Base-by-base conservation (phyloP, 2,888 invertebrate species). In the Drosophila histrio region DNA sequence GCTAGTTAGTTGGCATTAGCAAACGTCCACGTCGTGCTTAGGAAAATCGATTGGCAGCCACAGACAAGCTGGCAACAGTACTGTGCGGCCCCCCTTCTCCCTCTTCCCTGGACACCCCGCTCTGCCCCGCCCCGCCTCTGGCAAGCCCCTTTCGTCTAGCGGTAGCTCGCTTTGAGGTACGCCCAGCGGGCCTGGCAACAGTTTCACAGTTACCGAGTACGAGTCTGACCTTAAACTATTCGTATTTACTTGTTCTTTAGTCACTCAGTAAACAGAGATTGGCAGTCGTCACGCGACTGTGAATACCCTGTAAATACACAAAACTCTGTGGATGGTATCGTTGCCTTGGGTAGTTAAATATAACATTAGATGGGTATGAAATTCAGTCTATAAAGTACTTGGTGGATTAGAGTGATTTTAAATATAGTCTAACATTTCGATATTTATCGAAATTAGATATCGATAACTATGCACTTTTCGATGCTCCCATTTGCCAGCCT, bases 61-160 rank as follows among this genome's bases (percentile, higher is more conserved):
- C 66, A 79, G 79, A 80, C 81, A 78, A 68, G 73, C 71, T 79
- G 81, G 79, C 79, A 80, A 70, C 79, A 79, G 52, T 53, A 30
- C 39, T 13, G 24, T 28, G 24, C 21, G 6, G 9, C 19, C 34
- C 15, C 41, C 15, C 26, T 3, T 47, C 8, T 6, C 57, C 52
- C 30, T 21, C 9, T 19, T 8, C 15, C 7, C 50, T n/a, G n/a
- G n/a, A n/a, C 8, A 32, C 5, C 15, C 21, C 13, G 6, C n/a
- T 5, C 9, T 3, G 11, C 24, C 24, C 34, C 3, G 30, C 22
- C 38, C 0, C 34, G 28, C 43, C 32, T 9, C 11, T 21, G 24
- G 36, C 24, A n/a, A n/a, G 21, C 34, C 36, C 8, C 24, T n/a
- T n/a, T 32, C 17, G 30, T 6, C 30, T 13, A 43, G 36, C 34